These are phyloP conservation scores for Nomada lathburiana DNA, from an alignment of 2,888 invertebrate genomes.

Conservation along the genomic window DNA sequence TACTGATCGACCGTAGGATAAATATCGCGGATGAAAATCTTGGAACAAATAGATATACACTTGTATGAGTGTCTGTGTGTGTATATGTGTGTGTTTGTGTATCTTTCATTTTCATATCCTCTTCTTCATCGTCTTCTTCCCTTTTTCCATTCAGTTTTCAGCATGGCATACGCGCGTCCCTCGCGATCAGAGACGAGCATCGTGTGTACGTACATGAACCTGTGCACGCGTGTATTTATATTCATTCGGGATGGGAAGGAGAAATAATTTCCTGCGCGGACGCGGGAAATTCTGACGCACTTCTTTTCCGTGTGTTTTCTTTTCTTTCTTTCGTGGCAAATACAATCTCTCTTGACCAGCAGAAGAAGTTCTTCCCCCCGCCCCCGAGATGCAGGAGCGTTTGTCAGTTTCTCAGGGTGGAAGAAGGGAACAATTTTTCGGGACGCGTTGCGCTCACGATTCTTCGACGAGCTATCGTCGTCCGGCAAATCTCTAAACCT, in stretches of 20 bases:
- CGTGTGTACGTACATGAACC: constrained; percentile 50
- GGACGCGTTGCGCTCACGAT: constrained; percentile 16
- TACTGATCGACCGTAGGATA: constrained; percentile 58
- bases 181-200: constrained; percentile 62
- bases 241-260: constrained; percentile 32
- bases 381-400: constrained; percentile 41
- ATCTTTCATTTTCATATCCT: constrained; percentile 16
- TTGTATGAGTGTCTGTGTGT: constrained; percentile 12
- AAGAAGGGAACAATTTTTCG: constrained; percentile 49
- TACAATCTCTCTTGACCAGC: constrained; percentile 50
- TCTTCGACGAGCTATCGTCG: neutral
- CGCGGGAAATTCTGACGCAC: constrained; percentile 15
- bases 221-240: constrained; percentile 53
- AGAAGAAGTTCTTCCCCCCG: constrained; percentile 46
- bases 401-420: constrained; percentile 42
- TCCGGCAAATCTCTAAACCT: too few relatives aligned
- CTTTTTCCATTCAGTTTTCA: constrained; percentile 52
- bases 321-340: constrained; percentile 45
- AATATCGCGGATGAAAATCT: constrained; percentile 63
- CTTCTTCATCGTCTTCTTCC: constrained; percentile 40
- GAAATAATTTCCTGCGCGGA: constrained; percentile 13
- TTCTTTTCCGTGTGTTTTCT: neutral
- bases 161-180: constrained; percentile 75
- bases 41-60: constrained; percentile 67
- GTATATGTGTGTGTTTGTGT: neutral